Base-by-base conservation (phyloP, 2,888 invertebrate species). In the Zygothrica quintamaculata region DNA sequence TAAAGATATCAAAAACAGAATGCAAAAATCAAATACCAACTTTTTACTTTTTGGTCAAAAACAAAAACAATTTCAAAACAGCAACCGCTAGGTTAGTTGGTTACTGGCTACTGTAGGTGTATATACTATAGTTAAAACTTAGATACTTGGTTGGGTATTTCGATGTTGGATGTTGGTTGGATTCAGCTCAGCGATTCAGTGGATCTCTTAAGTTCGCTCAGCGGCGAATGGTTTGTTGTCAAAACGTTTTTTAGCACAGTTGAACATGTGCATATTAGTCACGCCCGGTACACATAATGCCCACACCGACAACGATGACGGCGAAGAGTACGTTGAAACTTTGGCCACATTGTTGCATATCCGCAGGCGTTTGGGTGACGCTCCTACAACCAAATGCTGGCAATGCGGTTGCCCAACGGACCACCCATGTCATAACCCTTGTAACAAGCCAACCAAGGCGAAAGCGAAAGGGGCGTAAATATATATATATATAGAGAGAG, bases 191-290 rank as follows among this genome's bases (percentile, higher is more conserved):
- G 18, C 18, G 18, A 5, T 22, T 22, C 18, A 22, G 18, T 22
- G 18, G 18, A 22, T 2, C 18, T 5, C 18, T 22, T 9, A 7
- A 29, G 9, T 22, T 16, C 5, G 25, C 50, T 26, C 12, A 7
- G n/a, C 18, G 7, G n/a, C 16, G 15, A 29, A 11, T 29, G 40
- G 55, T 51, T 51, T 72, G 61, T 75, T 65, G 77, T 65, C 66
- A 64, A 68, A 79, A 68, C 84, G 71, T 77, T 82, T 84, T 76
- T 76, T 72, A 65, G 78, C 76, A 62, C 72, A 77, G 82, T 81
- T 81, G 77, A 82, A 69, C 79, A 82, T 82, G 81, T 75, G 77
- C 77, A 84, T 75, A 75, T 82, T 84, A 81, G 82, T 79, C 84
- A 82, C 81, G 81, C 75, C 74, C 62, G 73, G 64, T 65, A 77